Percentiles rank a stretch among this genome's conserved stretches.
These are phyloP conservation scores for Notolabrus celidotus DNA, from an alignment of 2,797 vertebrate genomes.

Conservation along the genomic window DNA sequence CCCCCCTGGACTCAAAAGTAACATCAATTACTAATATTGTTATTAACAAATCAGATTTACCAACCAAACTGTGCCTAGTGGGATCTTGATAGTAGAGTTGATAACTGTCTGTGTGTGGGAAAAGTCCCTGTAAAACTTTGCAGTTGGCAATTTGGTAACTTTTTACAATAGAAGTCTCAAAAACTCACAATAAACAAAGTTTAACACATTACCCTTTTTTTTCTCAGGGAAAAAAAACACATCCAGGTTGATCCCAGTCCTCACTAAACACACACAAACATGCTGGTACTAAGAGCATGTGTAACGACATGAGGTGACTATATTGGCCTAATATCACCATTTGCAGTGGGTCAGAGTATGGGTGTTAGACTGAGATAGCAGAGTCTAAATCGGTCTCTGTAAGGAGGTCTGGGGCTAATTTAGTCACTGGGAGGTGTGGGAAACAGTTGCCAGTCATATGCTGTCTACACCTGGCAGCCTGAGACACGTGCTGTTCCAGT, in stretches of 20 bases:
- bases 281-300: conserved; percentile 42
- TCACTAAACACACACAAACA: conserved; percentile 4
- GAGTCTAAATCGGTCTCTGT: conserved; percentile 78
- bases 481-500: conserved; percentile 38
- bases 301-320: conserved; percentile 30
- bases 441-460: conserved; percentile 85
- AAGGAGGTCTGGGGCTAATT: conserved; percentile 77
- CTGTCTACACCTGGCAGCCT: conserved; percentile 76
- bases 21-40: too few species aligned
- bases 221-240: neutral
- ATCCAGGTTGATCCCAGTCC: conserved; percentile 20
- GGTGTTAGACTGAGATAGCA: conserved; percentile 74
- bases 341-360: conserved; percentile 66
- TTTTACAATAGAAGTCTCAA: neutral
- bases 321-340: conserved; percentile 64
- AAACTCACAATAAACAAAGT: too few species aligned
- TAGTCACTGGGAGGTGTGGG: conserved; percentile 73
- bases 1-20: neutral
- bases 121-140: too few species aligned
- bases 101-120: neutral
- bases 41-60: too few species aligned
- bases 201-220: too few species aligned
- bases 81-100: too few species aligned
- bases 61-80: neutral
- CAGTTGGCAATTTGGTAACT: neutral